phyloP scores from a whole-genome alignment of 2,797 vertebrate genomes.

The Crocodylus rhombifer region DNA sequence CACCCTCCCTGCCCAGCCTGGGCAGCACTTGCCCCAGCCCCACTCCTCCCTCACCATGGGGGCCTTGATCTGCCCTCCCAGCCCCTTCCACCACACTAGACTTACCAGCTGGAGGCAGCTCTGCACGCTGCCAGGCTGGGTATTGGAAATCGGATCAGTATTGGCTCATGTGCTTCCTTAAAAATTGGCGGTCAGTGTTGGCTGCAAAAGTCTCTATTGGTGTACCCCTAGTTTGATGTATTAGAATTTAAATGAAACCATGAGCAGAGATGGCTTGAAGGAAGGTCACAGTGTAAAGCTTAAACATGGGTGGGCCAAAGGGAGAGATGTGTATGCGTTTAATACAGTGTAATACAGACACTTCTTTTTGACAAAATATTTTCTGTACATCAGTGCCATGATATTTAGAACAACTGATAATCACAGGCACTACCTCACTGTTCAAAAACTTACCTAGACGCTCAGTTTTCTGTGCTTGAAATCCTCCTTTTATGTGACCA shows the following conservation, averaged over 20 bases:
- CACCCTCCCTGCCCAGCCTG: too few relatives aligned
- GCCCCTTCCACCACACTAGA: too few relatives aligned
- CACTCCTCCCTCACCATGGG: too few relatives aligned
- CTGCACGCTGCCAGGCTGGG: too few relatives aligned
- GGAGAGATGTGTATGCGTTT: neutral
- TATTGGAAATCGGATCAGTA: too few relatives aligned
- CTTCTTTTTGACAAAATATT: neutral
- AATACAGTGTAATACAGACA: neutral
- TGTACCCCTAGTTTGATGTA: neutral
- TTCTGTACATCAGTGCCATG: neutral
- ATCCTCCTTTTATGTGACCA: neutral
- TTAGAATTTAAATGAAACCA: neutral
- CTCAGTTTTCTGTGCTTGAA: neutral
- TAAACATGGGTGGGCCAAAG: neutral
- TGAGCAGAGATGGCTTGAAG: neutral
- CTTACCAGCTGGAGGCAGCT: too few relatives aligned
- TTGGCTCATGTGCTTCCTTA: too few relatives aligned
- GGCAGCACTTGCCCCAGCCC: too few relatives aligned
- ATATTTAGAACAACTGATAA: neutral
- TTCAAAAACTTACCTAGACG: neutral
- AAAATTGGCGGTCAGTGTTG: too few relatives aligned
- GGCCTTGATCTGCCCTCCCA: too few relatives aligned
- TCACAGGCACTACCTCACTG: neutral
- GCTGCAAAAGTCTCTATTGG: too few relatives aligned
- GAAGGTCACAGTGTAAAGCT: neutral